Conservation (phyloP, 2,113 vertebrate species). For the Maccullochella peelii region DNA sequence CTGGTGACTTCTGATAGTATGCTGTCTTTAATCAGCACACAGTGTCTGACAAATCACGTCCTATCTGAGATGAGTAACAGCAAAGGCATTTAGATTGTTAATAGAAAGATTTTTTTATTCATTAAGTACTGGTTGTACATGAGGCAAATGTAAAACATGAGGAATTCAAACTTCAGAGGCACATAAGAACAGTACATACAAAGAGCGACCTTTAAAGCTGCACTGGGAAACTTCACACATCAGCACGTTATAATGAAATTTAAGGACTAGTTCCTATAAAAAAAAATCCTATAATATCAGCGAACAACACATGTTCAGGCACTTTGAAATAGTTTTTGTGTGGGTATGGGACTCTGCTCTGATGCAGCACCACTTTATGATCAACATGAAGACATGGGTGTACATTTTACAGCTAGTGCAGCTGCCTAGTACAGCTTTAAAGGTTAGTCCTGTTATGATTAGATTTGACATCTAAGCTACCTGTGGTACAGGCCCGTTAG, state of each 20-base stretch:
- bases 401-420: not conserved
- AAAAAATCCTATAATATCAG: not conserved
- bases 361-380: not conserved
- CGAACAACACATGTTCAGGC: not conserved
- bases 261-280: not conserved
- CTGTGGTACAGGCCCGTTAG: not conserved
- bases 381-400: not conserved
- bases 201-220: not conserved
- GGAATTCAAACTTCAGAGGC: not conserved
- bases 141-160: conserved; percentile 11
- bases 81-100: not conserved
- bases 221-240: not conserved
- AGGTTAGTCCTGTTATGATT: not conserved
- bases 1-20: not conserved
- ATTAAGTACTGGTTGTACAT: conserved; percentile 6
- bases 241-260: not conserved
- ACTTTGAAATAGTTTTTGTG: not conserved
- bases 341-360: not conserved
- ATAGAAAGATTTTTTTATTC: conserved; percentile 27
- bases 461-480: not conserved
- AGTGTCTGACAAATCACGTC: not conserved
- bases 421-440: not conserved
- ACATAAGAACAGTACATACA: not conserved
- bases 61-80: conserved; percentile 16
- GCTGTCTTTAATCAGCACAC: conserved; percentile 1